Base-by-base conservation (phyloP, 2,888 invertebrate genomes). In the Macrosoma leucophasiata region DNA sequence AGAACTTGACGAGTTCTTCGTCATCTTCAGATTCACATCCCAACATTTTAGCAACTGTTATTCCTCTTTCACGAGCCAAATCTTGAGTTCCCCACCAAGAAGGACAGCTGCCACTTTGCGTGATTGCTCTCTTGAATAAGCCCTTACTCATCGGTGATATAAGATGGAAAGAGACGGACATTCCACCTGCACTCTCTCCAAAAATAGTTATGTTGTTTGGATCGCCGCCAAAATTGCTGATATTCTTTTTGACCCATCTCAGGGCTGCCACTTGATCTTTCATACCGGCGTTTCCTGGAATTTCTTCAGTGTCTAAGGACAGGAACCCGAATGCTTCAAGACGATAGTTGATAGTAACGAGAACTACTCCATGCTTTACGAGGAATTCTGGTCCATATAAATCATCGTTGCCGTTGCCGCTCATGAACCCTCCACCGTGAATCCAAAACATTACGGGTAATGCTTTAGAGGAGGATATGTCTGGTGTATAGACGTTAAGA, bases 261-360 rank as follows among this genome's bases (percentile, higher is more conserved):
- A 62, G 36, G 4, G 62, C 65, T n/a, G 50, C 48, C 0, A 62
- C 58, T 44, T 65, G 64, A 27, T 68, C 67, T 38, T 59, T 66
- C 43, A 68, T 51, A 1, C 65, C 68, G 14, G 60, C 58, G 34
- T 68, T 68, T 2, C 66, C 68, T 2, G 65, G 59, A 0, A 58
- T 58, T 13, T 62, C 62, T 10, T 56, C 50, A 3, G 41, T 60
- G 15, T 62, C 57, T 10, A 62, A 31, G 35, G 54, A 55, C 11
- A 65, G 30, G 25, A 61, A 64, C 0, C 68, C 70, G 15, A 68
- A 33, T 1, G 51, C 43, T 46, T 66, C 66, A 14, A 69, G 48
- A 32, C 72, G 55, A 36, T 68, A 71, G 45, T 72, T 72, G 0
- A 70, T 33, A 6, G 74, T 72, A 2, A 72, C 71, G 9, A 74